Evolutionary conservation across 1,140 invertebrate species (phyloP), one percentile per base, ranked within the genome.

Genomic region (Trichomalopsis sarcophagae): DNA sequence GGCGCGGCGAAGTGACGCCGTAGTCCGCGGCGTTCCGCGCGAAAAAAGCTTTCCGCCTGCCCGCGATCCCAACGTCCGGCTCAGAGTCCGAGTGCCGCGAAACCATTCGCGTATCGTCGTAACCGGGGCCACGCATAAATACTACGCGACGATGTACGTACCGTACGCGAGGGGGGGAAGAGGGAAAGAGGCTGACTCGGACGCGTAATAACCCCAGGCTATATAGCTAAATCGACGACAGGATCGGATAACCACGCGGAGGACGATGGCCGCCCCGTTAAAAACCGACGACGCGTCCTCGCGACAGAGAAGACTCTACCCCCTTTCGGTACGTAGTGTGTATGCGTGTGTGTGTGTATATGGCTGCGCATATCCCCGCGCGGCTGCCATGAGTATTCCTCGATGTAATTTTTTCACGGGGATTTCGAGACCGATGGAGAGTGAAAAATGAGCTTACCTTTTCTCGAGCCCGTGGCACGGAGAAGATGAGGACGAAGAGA

Each of bases 1-100:
- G 73, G 40, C 73, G 73, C 71, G 73, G 40, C 73, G 73, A 88
- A 91, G 88, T 89, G 92, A 93, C 92, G 92, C 92, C 91, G 91
- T 88, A 14, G 23, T 23, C n/a, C 14, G 5, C 30, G 13, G 75
- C 66, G 33, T 30, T 69, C 2, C 27, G 21, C 33, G 21, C 33
- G 3, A 47, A 78, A 27, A 76, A 68, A 66, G 88, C 87, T 79
- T 81, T 81, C 82, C 85, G 87, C 88, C 89, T 90, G 81, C 44
- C 69, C 62, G 13, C 86, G 75, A 85, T 9, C 17, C 7, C 66
- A n/a, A 23, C 66, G 36, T 81, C 47, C 10, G 40, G 1, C 10
- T 44, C 40, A 9, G 40, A 44, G 40, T 44, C 9, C 9, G 9
- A 5, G 40, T 44, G 40, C 5, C 9, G 6, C 40, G 40, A 44